Base-by-base conservation (phyloP, 2,888 invertebrate genomes). In the Empis livida region DNA sequence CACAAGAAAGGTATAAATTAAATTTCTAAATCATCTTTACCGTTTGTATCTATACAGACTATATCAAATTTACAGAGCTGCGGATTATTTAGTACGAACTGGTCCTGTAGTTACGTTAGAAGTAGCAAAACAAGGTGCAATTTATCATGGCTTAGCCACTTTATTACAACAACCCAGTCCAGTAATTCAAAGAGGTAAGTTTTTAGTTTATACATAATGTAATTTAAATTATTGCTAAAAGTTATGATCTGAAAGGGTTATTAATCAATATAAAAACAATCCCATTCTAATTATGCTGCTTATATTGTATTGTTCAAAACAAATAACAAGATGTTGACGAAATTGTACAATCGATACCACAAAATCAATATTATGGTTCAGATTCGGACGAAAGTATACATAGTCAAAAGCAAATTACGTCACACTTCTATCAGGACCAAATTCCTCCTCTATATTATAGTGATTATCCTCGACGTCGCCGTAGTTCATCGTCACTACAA, bases 101-200 rank as follows among this genome's bases (percentile, higher is more conserved):
- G 95, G 96, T 10, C 89, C 89, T 38, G 80, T 91, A 6, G 97
- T 99, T 27, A 87, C 88, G 9, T 71, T 99, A 53, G 94, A 95
- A 68, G 96, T 99, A 50, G 95, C 94, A 20, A 97, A 97, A 70
- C 94, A 96, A 68, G 97, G 95, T 44, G 99, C 97, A 44, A 86
- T 95, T 60, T 87, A 90, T 65, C 96, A 99, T 71, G 97, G 97
- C 23, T 74, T 99, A 47, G 94, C 94, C 14, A 91, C 92, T 14
- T 74, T 95, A 50, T 73, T 96, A 44, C 90, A 89, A 57, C 93
- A 94, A 65, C 94, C 94, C 11, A 88, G 88, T 57, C 90, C 90
- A 46, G 78, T 82, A 52, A 82, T 82, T 67, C 77, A 79, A 59
- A 75, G 84, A 76, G 84, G 84, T 84, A 72, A 68, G 70, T 65